Evolutionary conservation across 2,113 vertebrate genomes (phyloP), one percentile per base, ranked within the genome.

Genomic region (Rattus rattus): DNA sequence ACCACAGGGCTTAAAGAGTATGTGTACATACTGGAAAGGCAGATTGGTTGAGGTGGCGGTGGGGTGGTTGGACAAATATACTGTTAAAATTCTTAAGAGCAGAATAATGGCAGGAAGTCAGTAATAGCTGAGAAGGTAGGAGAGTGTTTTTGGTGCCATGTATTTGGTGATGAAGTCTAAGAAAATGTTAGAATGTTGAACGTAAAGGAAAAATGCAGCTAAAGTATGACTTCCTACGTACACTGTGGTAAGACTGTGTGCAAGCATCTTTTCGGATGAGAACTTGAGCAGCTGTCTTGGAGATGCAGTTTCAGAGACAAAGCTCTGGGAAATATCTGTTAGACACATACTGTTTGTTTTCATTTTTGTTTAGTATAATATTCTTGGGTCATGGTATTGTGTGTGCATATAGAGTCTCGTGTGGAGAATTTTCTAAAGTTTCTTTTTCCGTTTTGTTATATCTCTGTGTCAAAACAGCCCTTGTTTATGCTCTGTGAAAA

Each of bases 261-360:
- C 24, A 89, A 67, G 16, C 20, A 92, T 22, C 13, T 65, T 94
- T 95, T 96, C 87, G 67, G 61, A 28, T n/a, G 90, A 88, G 39
- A 84, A 26, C 30, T 83, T 90, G 33, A 88, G 22, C 92, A 39
- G 59, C 80, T 95, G 73, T 70, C 1, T 67, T 67, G n/a, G 56
- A 88, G 59, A 72, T 90, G 28, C 7, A 52, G 88, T 96, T 96
- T 96, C 30, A 69, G 49, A 85, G 63, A 36, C 19, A 16, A 92
- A 28, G n/a, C 14, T 75, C 36, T 93, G 11, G 30, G n/a, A 91
- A 43, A 87, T 83, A 73, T 7, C 79, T 3, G 85, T 20, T 80
- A 59, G 33, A 43, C n/a, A 3, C 43, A 8, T 28, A 39, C 13
- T 70, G 89, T 91, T 93, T 67, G 19, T 43, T 89, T 95, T 91